Conservation (phyloP, 2,797 vertebrate genomes). For the Arrhamphus sclerolepis region DNA sequence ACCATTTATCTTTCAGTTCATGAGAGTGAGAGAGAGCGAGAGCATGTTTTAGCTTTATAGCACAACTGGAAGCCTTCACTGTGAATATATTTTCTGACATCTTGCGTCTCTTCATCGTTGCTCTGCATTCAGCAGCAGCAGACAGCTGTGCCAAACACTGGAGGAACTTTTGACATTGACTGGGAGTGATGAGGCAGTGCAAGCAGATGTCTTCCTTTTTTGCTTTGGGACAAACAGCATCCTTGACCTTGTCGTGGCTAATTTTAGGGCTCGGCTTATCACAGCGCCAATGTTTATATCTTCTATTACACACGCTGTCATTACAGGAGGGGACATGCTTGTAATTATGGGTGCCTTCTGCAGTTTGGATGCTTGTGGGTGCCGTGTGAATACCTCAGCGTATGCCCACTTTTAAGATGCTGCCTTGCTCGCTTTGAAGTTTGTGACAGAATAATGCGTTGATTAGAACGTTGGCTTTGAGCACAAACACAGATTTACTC, state of each 20-base stretch:
- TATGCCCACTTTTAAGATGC: constrained; percentile 11
- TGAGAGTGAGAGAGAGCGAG: too few relatives aligned
- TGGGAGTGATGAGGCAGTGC: constrained; percentile 70
- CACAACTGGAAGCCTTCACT: constrained; percentile 32
- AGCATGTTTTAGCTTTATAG: constrained; percentile 20
- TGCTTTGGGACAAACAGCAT: constrained; percentile 74
- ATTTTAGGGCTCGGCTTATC: constrained; percentile 78
- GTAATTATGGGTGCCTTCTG: constrained; percentile 62
- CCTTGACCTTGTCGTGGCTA: constrained; percentile 78
- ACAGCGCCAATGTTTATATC: constrained; percentile 76
- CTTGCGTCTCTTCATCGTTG: constrained; percentile 19
- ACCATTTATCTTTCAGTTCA: constrained; percentile 23
- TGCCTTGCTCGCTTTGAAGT: constrained; percentile 2
- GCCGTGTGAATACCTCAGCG: constrained; percentile 31
- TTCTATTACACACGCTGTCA: constrained; percentile 76
- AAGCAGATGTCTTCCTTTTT: constrained; percentile 76
- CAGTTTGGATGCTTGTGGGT: constrained; percentile 35
- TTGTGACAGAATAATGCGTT: constrained; percentile 5
- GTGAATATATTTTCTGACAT: constrained; percentile 47
- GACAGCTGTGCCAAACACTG: constrained; percentile 70
- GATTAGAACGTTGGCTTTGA: constrained; percentile 2
- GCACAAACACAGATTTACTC: constrained; percentile 14
- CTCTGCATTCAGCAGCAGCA: constrained; percentile 51
- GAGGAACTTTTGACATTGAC: constrained; percentile 73
- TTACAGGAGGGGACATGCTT: constrained; percentile 65